Base-by-base conservation (phyloP, 2,888 invertebrate genomes). In the Papilio elwesi region DNA sequence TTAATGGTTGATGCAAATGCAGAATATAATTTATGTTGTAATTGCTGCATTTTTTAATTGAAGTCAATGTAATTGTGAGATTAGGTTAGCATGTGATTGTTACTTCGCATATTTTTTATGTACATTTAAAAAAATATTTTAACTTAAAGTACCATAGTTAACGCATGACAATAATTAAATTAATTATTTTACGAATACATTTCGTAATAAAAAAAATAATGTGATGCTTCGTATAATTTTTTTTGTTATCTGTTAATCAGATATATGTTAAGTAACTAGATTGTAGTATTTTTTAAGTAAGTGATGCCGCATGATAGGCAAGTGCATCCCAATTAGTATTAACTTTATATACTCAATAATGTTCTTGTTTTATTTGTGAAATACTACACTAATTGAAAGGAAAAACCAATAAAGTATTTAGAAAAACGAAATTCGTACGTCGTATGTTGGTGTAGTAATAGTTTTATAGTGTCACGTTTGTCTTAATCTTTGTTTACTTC, bases 171-270 rank as follows among this genome's bases (percentile, higher is more conserved):
- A 59, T 59, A 59, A 59, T 59, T 57, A 38, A 11, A 48, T 48
- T 8, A 10, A 38, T 38, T 1, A n/a, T 51, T 9, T 59, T 38
- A 59, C 38, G n/a, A n/a, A 8, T 38, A 59, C 38, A 36, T 38
- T 59, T 59, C 4, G 2, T 38, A 59, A 48, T 48, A 49, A 57
- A 57, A 57, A 57, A 63, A 63, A 48, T 64, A 36, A 51, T 49
- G 49, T 65, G 65, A 65, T 51, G 13, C 26, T 64, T 49, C 26
- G 0, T 13, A 53, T 55, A 47, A 38, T 47, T 43, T 15, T 48
- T 67, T 47, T 10, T 59, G 68, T 69, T 69, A 62, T 63, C 69
- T 62, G 62, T 63, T 47, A 62, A 69, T 51, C 59, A 62, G 68
- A 68, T 68, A 59, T 38, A 53, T 12, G 2, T 12, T 36, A 13